phyloP scores from a whole-genome alignment of 2,797 vertebrate species.

The Spheniscus humboldti region DNA sequence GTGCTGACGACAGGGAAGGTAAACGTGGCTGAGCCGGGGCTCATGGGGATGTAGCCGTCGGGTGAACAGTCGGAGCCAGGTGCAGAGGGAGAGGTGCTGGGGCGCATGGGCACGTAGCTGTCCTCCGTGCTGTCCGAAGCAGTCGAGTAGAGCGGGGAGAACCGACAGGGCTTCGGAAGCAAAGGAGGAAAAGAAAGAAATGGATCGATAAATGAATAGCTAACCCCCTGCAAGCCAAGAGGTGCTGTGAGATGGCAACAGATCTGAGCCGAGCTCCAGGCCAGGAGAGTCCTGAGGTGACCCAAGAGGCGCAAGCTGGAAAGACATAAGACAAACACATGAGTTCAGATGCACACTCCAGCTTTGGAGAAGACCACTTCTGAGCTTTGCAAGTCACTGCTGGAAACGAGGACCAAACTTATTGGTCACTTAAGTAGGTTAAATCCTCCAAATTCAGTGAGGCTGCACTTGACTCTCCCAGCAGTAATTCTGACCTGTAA shows the following conservation, averaged over 20 bases:
- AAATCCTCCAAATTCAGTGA: not conserved
- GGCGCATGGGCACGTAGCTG: conserved; percentile 89
- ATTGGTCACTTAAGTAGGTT: not conserved
- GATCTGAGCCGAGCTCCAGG: not conserved
- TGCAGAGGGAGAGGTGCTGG: conserved; percentile 71
- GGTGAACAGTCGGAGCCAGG: conserved; percentile 54
- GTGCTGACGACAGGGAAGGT: conserved; percentile 56
- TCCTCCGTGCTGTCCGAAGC: conserved; percentile 72
- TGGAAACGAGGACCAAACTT: not conserved
- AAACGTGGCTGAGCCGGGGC: conserved; percentile 72
- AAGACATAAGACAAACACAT: accelerated
- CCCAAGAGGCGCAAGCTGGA: not conserved
- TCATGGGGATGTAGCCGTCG: conserved; percentile 95
- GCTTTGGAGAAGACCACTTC: not conserved
- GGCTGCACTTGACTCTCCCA: not conserved
- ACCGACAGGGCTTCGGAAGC: conserved; percentile 74
- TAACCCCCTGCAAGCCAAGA: not conserved
- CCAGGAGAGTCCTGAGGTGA: not conserved
- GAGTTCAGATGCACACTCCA: not conserved
- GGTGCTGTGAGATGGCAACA: not conserved
- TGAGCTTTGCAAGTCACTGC: not conserved
- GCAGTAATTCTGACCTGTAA: not conserved
- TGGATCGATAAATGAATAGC: not conserved
- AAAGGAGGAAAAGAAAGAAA: not conserved
- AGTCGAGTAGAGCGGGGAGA: conserved; percentile 66